Evolutionary conservation across 1,140 invertebrate species (phyloP).

Genomic region (Lutraria rhynchaena): DNA sequence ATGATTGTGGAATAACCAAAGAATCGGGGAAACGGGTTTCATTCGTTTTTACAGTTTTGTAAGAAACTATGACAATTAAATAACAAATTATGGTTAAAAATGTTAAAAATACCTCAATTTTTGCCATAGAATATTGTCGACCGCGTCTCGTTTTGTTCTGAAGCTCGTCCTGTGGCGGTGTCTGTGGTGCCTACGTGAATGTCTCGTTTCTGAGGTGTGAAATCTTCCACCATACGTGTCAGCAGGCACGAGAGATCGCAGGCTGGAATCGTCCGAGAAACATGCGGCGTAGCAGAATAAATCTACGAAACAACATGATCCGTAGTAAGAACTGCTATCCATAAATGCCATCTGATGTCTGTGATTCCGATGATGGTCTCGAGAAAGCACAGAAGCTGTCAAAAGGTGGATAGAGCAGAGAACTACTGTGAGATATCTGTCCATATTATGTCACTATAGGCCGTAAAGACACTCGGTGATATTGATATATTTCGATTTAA

Average conservation of each 20-base stretch:
- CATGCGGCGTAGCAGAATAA: slow-evolving; percentile 20
- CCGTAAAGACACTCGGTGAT: no score
- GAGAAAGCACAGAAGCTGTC: not conserved
- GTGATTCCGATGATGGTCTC: not conserved
- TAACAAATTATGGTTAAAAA: no score
- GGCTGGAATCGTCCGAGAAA: not conserved
- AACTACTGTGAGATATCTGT: slow-evolving; percentile 9
- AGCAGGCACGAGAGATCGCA: not conserved
- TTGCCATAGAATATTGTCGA: slow-evolving; percentile 13
- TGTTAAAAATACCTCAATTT: slow-evolving; percentile 34
- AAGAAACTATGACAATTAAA: no score
- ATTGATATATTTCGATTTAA: no score
- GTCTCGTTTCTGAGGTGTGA: slow-evolving; percentile 4
- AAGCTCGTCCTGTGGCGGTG: not conserved
- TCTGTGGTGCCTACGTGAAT: not conserved
- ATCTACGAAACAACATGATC: slow-evolving; percentile 20
- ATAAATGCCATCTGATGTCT: slow-evolving; percentile 5
- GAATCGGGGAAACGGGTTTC: no score
- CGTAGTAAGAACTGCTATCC: slow-evolving; percentile 7
- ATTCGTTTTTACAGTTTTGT: no score
- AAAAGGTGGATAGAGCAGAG: not conserved
- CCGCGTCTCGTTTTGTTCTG: slow-evolving; percentile 7
- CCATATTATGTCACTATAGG: slow-evolving; percentile 33
- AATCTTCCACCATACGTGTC: not conserved
- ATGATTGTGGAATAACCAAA: no score